These are phyloP conservation scores for Cyprinella venusta DNA, from an alignment of 2,797 vertebrate genomes.

Conservation along the genomic window DNA sequence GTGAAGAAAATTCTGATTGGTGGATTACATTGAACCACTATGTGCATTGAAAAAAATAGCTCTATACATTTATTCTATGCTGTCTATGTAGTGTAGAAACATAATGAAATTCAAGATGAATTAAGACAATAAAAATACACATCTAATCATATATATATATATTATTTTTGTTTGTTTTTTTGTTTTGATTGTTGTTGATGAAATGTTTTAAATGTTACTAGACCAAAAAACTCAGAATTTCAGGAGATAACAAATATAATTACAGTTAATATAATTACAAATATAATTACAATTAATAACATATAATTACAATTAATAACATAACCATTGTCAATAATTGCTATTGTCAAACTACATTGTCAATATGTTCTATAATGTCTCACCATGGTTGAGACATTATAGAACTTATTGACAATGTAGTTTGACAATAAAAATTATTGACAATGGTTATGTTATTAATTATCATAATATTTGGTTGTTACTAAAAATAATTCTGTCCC, in stretches of 20 bases:
- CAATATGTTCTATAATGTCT: too few species aligned
- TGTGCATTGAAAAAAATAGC: background rate
- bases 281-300: too few species aligned
- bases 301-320: too few species aligned
- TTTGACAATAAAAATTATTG: too few species aligned
- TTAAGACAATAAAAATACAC: background rate
- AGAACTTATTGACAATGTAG: background rate
- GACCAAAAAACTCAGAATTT: background rate
- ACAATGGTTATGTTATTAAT: background rate
- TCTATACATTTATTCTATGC: background rate
- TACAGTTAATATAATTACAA: too few species aligned
- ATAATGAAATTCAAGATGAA: background rate
- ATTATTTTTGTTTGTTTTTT: too few species aligned
- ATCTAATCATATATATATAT: background rate
- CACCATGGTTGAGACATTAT: background rate
- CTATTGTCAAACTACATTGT: too few species aligned
- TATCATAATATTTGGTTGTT: background rate
- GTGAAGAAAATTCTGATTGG: constrained; percentile 71
- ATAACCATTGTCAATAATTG: too few species aligned
- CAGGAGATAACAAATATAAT: background rate
- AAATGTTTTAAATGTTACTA: background rate
- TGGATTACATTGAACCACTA: background rate
- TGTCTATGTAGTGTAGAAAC: background rate
- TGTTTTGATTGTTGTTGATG: background rate
- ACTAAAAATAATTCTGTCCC: background rate